A percentile compares a stretch with the other conserved stretches of the same genome.
Evolutionary conservation across 2,888 invertebrate genomes (phyloP).

Genomic region (Spicauda simplicius): DNA sequence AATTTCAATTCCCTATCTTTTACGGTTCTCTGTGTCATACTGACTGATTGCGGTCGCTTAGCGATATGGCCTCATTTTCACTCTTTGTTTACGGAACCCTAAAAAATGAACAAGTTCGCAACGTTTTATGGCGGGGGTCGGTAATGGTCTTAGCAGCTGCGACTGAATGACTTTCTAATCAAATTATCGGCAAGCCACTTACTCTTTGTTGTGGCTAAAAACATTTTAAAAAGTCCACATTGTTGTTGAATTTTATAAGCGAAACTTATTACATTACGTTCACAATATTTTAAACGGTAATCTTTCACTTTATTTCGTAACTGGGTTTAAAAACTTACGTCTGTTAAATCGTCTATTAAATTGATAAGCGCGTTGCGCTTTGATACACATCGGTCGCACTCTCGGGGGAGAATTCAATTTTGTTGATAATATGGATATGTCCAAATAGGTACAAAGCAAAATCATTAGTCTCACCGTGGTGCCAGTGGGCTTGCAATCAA

Average conservation of each 20-base stretch:
- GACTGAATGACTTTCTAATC: slow-evolving; percentile 45
- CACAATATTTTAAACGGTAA: slow-evolving; percentile 9
- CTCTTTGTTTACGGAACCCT: too few species aligned
- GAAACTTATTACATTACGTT: neutral
- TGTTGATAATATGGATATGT: slow-evolving; percentile 34
- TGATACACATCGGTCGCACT: slow-evolving; percentile 12
- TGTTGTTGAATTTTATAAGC: slow-evolving; percentile 19
- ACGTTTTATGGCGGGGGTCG: slow-evolving; percentile 39
- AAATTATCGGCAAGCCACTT: slow-evolving; percentile 44
- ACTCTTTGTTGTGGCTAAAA: slow-evolving; percentile 37
- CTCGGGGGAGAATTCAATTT: slow-evolving; percentile 27
- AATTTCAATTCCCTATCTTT: too few species aligned
- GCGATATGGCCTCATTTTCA: too few species aligned
- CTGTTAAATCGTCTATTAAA: slow-evolving; percentile 9
- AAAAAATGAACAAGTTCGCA: slow-evolving; percentile 41
- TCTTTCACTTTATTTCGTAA: slow-evolving; percentile 16
- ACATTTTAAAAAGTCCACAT: slow-evolving; percentile 38
- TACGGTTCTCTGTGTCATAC: too few species aligned
- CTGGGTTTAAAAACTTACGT: neutral
- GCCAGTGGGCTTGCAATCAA: slow-evolving; percentile 61
- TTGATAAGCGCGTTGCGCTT: slow-evolving; percentile 4
- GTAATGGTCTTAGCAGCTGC: slow-evolving; percentile 34
- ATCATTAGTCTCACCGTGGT: slow-evolving; percentile 47
- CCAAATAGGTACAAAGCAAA: slow-evolving; percentile 39
- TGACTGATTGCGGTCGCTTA: too few species aligned